phyloP scores from a whole-genome alignment of 2,797 vertebrate genomes.

The Poecilia velifera region DNA sequence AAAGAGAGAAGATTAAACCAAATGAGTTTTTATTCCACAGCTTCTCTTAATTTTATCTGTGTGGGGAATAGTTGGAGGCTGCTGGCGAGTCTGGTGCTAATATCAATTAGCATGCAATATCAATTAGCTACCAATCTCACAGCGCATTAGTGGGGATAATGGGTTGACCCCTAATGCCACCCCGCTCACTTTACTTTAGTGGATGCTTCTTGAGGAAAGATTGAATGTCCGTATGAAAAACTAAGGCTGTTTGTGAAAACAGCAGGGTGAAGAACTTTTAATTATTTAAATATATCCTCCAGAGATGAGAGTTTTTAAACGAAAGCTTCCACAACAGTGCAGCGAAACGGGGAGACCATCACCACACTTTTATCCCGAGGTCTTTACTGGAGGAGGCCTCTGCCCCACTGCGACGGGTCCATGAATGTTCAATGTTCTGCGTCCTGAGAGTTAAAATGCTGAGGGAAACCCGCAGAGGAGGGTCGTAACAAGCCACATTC shows the following conservation, averaged over 20 bases:
- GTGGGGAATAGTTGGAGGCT: slow-evolving; percentile 54
- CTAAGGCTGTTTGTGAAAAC: slow-evolving; percentile 50
- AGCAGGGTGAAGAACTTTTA: slow-evolving; percentile 38
- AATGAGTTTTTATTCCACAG: slow-evolving; percentile 62
- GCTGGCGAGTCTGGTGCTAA: slow-evolving; percentile 54
- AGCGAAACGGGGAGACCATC: slow-evolving; percentile 44
- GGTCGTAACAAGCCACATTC: neutral
- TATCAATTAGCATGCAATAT: slow-evolving; percentile 83
- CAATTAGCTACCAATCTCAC: slow-evolving; percentile 85
- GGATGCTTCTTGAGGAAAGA: slow-evolving; percentile 58
- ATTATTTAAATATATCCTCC: slow-evolving; percentile 52
- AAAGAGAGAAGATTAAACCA: slow-evolving; percentile 53
- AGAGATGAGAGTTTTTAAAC: slow-evolving; percentile 49
- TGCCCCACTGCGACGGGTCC: slow-evolving; percentile 66
- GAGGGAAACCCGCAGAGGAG: slow-evolving; percentile 70
- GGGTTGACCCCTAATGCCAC: slow-evolving; percentile 71
- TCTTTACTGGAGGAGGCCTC: slow-evolving; percentile 51
- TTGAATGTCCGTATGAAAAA: slow-evolving; percentile 35
- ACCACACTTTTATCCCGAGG: slow-evolving; percentile 50
- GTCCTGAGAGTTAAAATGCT: slow-evolving; percentile 77
- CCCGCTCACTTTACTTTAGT: slow-evolving; percentile 57
- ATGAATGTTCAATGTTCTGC: slow-evolving; percentile 76
- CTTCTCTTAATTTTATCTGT: slow-evolving; percentile 53
- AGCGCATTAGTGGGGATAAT: slow-evolving; percentile 82
- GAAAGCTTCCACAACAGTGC: slow-evolving; percentile 19